Evolutionary conservation across 2,888 invertebrate species (phyloP), one percentile per base, ranked within the genome.

Genomic region (Cheilosia grossa): DNA sequence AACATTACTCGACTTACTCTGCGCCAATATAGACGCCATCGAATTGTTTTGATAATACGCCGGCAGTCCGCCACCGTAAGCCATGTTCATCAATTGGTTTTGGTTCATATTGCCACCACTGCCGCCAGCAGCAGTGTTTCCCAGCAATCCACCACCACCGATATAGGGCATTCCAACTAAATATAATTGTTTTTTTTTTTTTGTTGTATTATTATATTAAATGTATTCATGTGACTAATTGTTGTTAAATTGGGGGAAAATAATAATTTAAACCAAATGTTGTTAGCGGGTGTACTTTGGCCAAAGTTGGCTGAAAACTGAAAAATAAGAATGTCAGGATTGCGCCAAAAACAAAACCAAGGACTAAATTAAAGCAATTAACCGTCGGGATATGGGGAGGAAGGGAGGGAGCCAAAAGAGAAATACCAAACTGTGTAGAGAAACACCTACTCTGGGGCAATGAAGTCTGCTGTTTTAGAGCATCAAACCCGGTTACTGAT

Each of bases 21-120:
- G 96, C 92, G 96, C 96, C 93, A 97, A 94, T 91, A 96, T 94
- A 90, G 96, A 95, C 91, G 96, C 95, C 93, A 92, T 91, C 88
- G 90, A 91, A 89, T 90, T 91, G 74, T 53, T 87, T 73, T 88
- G 88, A 87, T 91, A 90, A 87, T 89, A 93, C 88, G 89, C 91
- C 91, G 91, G 91, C 92, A 93, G 91, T 89, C 91, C 88, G 63
- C 89, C 88, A 82, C 88, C 89, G 40, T 92, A 92, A 88, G 91
- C 92, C 90, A 89, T 92, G 91, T 89, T 91, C 90, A 91, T 92
- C 91, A 89, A 91, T 89, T 89, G 91, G 33, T 88, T 88, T 56
- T 88, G 58, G 53, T 88, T 88, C 80, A 89, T 87, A 63, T 74
- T 82, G 59, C 66, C 72, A 33, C 64, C 24, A 47, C 61, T 66